Conservation (phyloP, 2,888 invertebrate genomes). For the Brassicogethes aeneus region DNA sequence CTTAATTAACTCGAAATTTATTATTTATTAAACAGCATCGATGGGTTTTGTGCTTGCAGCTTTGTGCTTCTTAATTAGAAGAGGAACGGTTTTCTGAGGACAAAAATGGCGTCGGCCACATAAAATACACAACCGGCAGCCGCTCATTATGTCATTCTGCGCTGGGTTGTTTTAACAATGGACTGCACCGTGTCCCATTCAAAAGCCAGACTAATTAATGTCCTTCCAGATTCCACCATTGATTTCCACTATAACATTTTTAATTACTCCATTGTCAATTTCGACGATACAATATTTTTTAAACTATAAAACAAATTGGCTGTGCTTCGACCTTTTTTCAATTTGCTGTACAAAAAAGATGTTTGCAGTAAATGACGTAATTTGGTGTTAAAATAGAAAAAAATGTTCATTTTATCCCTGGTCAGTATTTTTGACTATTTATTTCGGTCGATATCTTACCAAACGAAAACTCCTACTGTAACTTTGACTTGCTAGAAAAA, state of each 20-base stretch:
- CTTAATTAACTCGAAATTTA: constrained; percentile 35
- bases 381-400: no score
- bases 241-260: constrained; percentile 7
- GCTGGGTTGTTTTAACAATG: constrained; percentile 39
- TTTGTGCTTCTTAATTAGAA: constrained; percentile 36
- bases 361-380: no score
- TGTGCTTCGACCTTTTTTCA: no score
- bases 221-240: constrained; percentile 12
- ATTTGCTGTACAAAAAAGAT: no score
- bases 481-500: no score
- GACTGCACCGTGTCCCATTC: constrained; percentile 31
- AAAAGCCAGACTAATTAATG: constrained; percentile 27
- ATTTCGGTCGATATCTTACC: no score
- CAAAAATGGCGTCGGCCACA: constrained; percentile 29
- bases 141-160: constrained; percentile 36
- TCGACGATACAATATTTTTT: no score
- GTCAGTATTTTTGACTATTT: no score
- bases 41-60: constrained; percentile 29
- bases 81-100: constrained; percentile 23
- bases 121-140: constrained; percentile 39
- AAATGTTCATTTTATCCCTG: no score
- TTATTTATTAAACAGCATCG: constrained; percentile 36
- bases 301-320: no score
- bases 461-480: no score
- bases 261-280: no score